phyloP scores from a whole-genome alignment of 92 coral and sea anemone species.

The Anthopleura xanthogrammica region DNA sequence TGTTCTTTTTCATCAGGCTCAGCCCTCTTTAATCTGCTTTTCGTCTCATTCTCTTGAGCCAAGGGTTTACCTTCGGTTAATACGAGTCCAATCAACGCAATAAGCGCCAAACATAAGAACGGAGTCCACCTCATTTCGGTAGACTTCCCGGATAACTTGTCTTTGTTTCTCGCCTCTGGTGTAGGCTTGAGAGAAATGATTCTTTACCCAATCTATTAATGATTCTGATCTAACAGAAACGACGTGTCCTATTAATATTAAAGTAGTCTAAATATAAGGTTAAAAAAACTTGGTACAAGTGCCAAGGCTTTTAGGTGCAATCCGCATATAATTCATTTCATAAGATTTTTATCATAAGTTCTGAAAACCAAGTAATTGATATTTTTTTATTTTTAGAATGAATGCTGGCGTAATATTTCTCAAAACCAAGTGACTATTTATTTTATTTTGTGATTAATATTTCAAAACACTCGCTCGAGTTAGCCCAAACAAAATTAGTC shows the following conservation, averaged over 20 bases:
- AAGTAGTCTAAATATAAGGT: slow-evolving; percentile 3
- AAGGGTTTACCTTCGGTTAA: slow-evolving; percentile 65
- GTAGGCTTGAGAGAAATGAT: slow-evolving; percentile 6
- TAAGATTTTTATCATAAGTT: not conserved
- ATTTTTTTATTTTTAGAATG: not conserved
- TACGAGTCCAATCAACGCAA: slow-evolving; percentile 42
- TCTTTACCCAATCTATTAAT: slow-evolving; percentile 72
- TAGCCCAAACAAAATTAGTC: slow-evolving; percentile 14
- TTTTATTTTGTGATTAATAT: slow-evolving; percentile 7
- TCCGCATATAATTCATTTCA: not conserved
- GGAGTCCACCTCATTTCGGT: slow-evolving; percentile 77
- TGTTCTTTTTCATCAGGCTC: slow-evolving; percentile 48
- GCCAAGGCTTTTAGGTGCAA: not conserved
- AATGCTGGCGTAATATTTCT: not conserved
- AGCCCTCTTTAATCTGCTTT: slow-evolving; percentile 48
- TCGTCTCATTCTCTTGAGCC: slow-evolving; percentile 51
- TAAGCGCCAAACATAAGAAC: slow-evolving; percentile 38
- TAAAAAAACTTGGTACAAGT: not conserved
- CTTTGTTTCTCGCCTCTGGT: slow-evolving; percentile 27
- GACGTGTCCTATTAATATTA: slow-evolving; percentile 89
- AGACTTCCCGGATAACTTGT: slow-evolving; percentile 22
- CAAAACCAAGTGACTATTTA: not conserved
- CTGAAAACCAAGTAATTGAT: not conserved
- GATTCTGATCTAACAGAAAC: slow-evolving; percentile 78
- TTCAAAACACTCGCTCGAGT: slow-evolving; percentile 13